A percentile compares a stretch with the other conserved stretches of the same genome.
phyloP scores from a whole-genome alignment of 1,140 invertebrate genomes.

The Phymorhynchus buccinoides region DNA sequence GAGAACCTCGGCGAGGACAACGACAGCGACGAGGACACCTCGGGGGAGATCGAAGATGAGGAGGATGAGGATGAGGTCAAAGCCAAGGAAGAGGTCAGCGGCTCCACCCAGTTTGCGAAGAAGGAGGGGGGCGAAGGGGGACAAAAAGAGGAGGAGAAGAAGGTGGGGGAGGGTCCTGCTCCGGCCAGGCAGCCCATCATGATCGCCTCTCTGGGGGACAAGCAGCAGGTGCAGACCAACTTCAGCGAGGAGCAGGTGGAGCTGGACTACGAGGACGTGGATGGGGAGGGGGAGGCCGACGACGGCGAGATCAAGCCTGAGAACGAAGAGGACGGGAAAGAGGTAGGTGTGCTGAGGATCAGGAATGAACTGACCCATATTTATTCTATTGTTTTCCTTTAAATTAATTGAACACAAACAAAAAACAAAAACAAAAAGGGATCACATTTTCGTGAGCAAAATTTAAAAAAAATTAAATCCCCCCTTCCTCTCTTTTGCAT shows the following conservation, averaged over 20 bases:
- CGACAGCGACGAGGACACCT: conserved; percentile 46
- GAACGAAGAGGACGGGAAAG: conserved; percentile 48
- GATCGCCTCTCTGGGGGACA: conserved; percentile 38
- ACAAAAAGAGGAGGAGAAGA: conserved; percentile 22
- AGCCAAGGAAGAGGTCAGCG: neutral
- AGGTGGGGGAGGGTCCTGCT: conserved; percentile 13
- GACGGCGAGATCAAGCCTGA: conserved; percentile 46
- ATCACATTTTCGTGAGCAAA: no score
- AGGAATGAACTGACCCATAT: neutral
- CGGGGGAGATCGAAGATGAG: conserved; percentile 49
- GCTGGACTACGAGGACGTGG: conserved; percentile 69
- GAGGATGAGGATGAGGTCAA: conserved; percentile 30
- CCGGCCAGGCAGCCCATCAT: conserved; percentile 12
- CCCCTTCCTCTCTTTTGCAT: no score
- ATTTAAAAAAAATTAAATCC: no score
- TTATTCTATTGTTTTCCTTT: no score
- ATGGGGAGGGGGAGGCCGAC: conserved; percentile 51
- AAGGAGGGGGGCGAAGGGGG: neutral
- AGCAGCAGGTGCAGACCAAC: conserved; percentile 66
- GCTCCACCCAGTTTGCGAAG: neutral
- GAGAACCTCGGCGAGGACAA: conserved; percentile 47
- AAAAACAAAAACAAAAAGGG: no score
- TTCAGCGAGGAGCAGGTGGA: conserved; percentile 73
- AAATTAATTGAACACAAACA: no score
- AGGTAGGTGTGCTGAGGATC: neutral